Evolutionary conservation across 2,888 invertebrate species (phyloP).

Genomic region (Hirtodrosophila duncani): DNA sequence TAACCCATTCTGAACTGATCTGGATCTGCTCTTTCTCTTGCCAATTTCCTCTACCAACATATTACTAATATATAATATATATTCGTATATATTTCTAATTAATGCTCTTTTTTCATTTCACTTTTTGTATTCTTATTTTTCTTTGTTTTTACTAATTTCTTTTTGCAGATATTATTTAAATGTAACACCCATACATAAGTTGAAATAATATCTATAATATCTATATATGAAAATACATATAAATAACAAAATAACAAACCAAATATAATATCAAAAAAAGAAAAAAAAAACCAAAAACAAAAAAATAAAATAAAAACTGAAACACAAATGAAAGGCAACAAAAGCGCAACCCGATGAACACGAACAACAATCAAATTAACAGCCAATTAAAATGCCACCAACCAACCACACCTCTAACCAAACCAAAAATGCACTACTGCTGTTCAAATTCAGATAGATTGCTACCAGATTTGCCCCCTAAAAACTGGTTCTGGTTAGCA

Average conservation of each 20-base stretch:
- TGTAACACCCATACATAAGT: constrained; percentile 49
- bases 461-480: constrained; percentile 33
- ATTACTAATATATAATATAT: too few species aligned
- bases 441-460: constrained; percentile 8
- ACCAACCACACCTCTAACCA: constrained; percentile 33
- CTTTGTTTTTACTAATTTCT: constrained; percentile 63
- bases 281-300: constrained; percentile 9
- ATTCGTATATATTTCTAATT: constrained; percentile 6
- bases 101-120: constrained; percentile 36
- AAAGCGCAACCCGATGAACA: constrained; percentile 14
- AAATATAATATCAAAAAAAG: constrained; percentile 4
- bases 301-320: constrained; percentile 9
- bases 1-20: too few species aligned
- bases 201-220: constrained; percentile 39
- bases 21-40: constrained; percentile 4
- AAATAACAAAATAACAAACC: constrained; percentile 10
- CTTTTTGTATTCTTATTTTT: constrained; percentile 29
- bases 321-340: constrained; percentile 9
- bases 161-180: constrained; percentile 73
- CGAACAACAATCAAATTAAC: background rate
- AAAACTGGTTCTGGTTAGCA: constrained; percentile 44
- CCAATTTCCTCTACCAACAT: constrained; percentile 2
- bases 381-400: constrained; percentile 4
- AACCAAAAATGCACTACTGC: constrained; percentile 30
- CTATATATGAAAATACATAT: constrained; percentile 11